Conservation (phyloP, 1,140 invertebrate species). For the Limonius californicus region DNA sequence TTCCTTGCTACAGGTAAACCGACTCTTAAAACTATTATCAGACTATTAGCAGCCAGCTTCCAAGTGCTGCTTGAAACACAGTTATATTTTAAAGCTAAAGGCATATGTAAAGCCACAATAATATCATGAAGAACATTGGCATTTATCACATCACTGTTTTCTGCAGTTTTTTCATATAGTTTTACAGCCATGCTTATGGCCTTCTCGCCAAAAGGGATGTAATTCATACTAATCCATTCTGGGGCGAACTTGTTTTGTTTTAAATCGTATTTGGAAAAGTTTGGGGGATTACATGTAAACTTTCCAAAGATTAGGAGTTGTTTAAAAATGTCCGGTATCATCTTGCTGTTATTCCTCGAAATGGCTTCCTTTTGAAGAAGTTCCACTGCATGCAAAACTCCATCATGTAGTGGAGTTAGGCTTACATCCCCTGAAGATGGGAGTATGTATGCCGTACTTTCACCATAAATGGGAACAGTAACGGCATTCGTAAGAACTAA, state of each 20-base stretch:
- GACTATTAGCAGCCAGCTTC: slow-evolving; percentile 78
- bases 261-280: slow-evolving; percentile 56
- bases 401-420: slow-evolving; percentile 79
- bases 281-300: slow-evolving; percentile 67
- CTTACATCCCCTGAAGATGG: slow-evolving; percentile 69
- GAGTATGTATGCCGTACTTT: slow-evolving; percentile 76
- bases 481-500: slow-evolving; percentile 72
- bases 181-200: slow-evolving; percentile 76
- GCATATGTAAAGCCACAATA: slow-evolving; percentile 69
- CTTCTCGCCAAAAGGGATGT: slow-evolving; percentile 84
- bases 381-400: slow-evolving; percentile 75
- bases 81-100: slow-evolving; percentile 77
- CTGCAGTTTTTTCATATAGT: slow-evolving; percentile 78
- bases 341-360: slow-evolving; percentile 58
- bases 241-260: slow-evolving; percentile 52
- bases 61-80: slow-evolving; percentile 80
- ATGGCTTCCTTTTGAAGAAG: slow-evolving; percentile 77
- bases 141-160: slow-evolving; percentile 68
- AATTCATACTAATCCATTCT: slow-evolving; percentile 82
- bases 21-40: slow-evolving; percentile 75
- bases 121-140: slow-evolving; percentile 73
- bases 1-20: slow-evolving; percentile 84
- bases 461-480: slow-evolving; percentile 76
- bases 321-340: slow-evolving; percentile 76
- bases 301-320: slow-evolving; percentile 73